phyloP scores from a whole-genome alignment of 2,113 vertebrate genomes.

The Vidua macroura region DNA sequence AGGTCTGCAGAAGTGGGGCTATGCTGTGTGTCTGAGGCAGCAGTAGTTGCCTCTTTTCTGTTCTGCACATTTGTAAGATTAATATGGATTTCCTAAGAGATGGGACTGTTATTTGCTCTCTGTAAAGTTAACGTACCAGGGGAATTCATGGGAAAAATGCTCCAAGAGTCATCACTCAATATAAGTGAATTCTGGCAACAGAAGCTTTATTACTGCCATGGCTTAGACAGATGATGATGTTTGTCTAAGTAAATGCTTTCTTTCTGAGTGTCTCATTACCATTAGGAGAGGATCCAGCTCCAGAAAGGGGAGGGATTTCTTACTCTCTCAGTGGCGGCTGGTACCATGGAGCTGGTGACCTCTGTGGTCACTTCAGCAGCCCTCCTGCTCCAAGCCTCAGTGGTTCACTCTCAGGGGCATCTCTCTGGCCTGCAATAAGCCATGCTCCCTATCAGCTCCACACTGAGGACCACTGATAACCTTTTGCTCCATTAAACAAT shows the following conservation, averaged over 20 bases:
- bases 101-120: constrained; percentile 26
- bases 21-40: not conserved
- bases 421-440: constrained; percentile 4
- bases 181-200: constrained; percentile 58
- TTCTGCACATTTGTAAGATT: constrained; percentile 14
- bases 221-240: constrained; percentile 59
- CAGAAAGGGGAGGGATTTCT: constrained; percentile 4
- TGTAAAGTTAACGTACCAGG: constrained; percentile 27
- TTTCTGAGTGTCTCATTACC: constrained; percentile 51
- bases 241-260: constrained; percentile 60
- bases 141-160: constrained; percentile 42
- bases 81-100: constrained; percentile 9
- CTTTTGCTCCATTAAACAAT: constrained; percentile 61
- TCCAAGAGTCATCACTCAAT: constrained; percentile 48
- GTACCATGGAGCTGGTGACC: not conserved
- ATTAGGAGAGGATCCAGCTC: constrained; percentile 51
- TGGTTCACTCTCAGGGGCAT: not conserved
- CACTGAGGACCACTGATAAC: constrained; percentile 40
- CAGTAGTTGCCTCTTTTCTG: not conserved
- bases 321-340: not conserved
- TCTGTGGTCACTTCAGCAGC: not conserved
- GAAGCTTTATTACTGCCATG: constrained; percentile 56
- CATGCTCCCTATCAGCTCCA: not conserved
- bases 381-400: not conserved
- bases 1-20: not conserved